Base-by-base conservation (phyloP, 2,113 vertebrate species). In the Tragelaphus scriptus region DNA sequence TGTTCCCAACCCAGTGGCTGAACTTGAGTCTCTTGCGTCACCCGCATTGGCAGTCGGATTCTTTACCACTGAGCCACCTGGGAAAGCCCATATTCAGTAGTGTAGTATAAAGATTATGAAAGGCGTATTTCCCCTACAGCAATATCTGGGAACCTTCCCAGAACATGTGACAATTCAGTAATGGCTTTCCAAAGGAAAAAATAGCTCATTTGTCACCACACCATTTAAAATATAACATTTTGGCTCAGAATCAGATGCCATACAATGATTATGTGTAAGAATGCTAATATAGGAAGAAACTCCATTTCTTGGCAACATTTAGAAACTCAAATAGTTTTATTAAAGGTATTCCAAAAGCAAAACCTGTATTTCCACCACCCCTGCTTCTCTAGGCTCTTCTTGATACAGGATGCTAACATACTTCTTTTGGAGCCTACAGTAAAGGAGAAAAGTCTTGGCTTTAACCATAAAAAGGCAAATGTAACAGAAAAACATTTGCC, bases 321-420 rank as follows among this genome's bases (percentile, higher is more conserved):
- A 65, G 49, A 77, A 84, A 85, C 55, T 32, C 47, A 91, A 95
- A 94, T 44, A 68, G 36, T 81, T 96, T 88, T 80, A 56, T 79
- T 81, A 68, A 90, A 88, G 40, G 36, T 40, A 75, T 86, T 94
- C 49, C 30, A 85, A 92, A 97, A 91, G 59, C 53, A 88, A 84
- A 93, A 86, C 86, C 95, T 79, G 59, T 91, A 79, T 94, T 96
- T 96, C 94, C 9, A 95, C 82, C 68, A 77, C 5, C 55, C 63
- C 30, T 44, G 61, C 36, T 71, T 90, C 51, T 47, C 53, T 16
- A 47, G 59, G 61, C 26, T 17, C 59, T 51, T 77, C 40, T 65
- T 26, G 55, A 91, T 53, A 85, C 13, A 87, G 32, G 28, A 84
- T 7, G 36, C 23, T 44, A 15, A 26, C 32, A 55, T 0, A 40